Evolutionary conservation across 2,113 vertebrate species (phyloP).

Genomic region (Diglossa brunneiventris): DNA sequence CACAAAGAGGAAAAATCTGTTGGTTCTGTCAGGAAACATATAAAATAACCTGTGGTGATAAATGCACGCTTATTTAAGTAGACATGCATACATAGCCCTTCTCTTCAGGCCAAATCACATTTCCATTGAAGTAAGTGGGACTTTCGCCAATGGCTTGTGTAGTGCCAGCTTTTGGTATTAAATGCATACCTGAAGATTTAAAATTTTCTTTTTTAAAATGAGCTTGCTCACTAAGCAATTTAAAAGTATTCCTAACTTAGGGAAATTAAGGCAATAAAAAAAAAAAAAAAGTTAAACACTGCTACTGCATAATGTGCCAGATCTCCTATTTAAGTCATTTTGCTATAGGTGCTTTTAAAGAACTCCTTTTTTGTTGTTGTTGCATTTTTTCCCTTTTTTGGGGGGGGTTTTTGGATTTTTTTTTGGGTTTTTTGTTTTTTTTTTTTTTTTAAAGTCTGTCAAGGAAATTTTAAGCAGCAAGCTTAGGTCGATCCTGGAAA

Average conservation of each 20-base stretch:
- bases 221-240: neutral
- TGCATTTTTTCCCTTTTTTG: neutral
- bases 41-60: neutral
- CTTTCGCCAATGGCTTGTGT: neutral
- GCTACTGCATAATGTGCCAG: neutral
- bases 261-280: neutral
- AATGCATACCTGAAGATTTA: slow-evolving; percentile 3
- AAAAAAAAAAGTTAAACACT: neutral
- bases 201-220: neutral
- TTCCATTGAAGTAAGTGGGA: neutral
- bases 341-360: neutral
- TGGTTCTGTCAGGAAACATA: neutral
- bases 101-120: neutral
- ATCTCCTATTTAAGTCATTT: neutral
- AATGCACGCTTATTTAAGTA: neutral
- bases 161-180: neutral
- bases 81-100: neutral
- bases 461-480: neutral
- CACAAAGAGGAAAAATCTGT: neutral
- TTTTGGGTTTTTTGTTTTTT: no score
- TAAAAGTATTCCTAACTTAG: neutral
- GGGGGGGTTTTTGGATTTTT: no score
- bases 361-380: neutral
- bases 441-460: neutral
- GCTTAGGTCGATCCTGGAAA: neutral